A percentile compares a stretch with the other conserved stretches of the same genome.
Evolutionary conservation across 2,888 invertebrate species (phyloP).

Genomic region (Trilocha varians): DNA sequence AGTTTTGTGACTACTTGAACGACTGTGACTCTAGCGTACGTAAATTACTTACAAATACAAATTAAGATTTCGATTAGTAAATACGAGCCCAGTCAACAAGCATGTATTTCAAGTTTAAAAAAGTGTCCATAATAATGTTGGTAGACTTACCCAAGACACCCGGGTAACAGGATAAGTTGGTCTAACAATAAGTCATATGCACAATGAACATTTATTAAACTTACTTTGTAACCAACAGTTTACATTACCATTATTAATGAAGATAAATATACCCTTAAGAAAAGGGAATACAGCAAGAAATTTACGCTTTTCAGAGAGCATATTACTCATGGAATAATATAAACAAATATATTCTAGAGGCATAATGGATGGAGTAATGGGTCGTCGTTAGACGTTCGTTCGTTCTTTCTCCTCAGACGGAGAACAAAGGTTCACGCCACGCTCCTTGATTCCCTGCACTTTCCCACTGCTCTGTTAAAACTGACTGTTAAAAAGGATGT

Average conservation of each 20-base stretch:
- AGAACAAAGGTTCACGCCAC: constrained; percentile 54
- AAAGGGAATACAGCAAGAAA: neutral
- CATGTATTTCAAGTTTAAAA: no score
- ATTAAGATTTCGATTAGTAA: no score
- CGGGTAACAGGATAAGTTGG: no score
- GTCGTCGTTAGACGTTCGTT: constrained; percentile 28
- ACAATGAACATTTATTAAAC: no score
- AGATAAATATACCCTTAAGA: constrained; percentile 1
- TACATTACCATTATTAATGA: constrained; percentile 12
- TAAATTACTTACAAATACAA: no score
- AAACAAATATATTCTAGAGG: constrained; percentile 44
- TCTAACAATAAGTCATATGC: no score
- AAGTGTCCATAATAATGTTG: no score
- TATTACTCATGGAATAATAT: constrained; percentile 28
- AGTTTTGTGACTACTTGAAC: no score
- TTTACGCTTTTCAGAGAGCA: constrained; percentile 4
- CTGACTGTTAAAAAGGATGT: constrained; percentile 72
- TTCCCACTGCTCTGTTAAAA: constrained; percentile 53
- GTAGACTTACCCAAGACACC: no score
- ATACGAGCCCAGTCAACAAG: no score
- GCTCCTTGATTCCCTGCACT: constrained; percentile 57
- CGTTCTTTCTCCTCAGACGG: constrained; percentile 37
- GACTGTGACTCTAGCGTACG: no score
- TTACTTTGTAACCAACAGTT: no score
- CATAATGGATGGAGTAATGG: constrained; percentile 38